A percentile compares a stretch with the other conserved stretches of the same genome.
phyloP scores from a whole-genome alignment of 1,140 invertebrate genomes.

The Calephelis nemesis region DNA sequence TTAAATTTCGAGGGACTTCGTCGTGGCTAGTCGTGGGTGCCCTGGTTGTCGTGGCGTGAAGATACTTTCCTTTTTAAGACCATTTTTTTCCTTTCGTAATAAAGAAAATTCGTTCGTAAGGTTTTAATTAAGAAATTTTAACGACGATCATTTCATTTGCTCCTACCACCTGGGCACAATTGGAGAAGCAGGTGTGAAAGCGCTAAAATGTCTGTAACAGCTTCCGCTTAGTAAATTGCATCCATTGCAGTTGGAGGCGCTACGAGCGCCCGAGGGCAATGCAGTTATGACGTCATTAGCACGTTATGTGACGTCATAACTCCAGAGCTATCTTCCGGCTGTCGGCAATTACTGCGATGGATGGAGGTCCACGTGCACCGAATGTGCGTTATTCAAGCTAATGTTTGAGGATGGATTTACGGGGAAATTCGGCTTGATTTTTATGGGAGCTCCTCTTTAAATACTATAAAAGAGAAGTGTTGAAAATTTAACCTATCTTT shows the following conservation, averaged over 20 bases:
- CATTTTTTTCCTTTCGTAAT: too few relatives aligned
- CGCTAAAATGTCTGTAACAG: conserved; percentile 44
- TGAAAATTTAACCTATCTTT: too few relatives aligned
- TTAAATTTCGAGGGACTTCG: too few relatives aligned
- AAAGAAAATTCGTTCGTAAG: too few relatives aligned
- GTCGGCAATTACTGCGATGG: conserved; percentile 62
- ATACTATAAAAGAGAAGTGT: too few relatives aligned
- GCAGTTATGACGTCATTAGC: conserved; percentile 72
- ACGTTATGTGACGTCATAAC: conserved; percentile 72
- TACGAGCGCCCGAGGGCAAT: conserved; percentile 45
- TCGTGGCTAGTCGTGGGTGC: too few relatives aligned
- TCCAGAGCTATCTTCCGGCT: conserved; percentile 60
- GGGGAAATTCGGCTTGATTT: too few relatives aligned
- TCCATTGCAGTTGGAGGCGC: conserved; percentile 47
- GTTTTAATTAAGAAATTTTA: not conserved
- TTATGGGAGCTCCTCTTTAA: too few relatives aligned
- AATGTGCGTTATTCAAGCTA: conserved; percentile 41
- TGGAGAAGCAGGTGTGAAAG: conserved; percentile 39
- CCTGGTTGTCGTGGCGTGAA: too few relatives aligned
- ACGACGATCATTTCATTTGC: conserved; percentile 2
- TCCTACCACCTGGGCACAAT: conserved; percentile 18
- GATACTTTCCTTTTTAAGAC: too few relatives aligned
- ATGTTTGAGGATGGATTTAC: not conserved
- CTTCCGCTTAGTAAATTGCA: conserved; percentile 53
- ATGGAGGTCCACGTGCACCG: conserved; percentile 47